phyloP scores from a whole-genome alignment of 2,888 invertebrate species.

The Escarpia spicata region DNA sequence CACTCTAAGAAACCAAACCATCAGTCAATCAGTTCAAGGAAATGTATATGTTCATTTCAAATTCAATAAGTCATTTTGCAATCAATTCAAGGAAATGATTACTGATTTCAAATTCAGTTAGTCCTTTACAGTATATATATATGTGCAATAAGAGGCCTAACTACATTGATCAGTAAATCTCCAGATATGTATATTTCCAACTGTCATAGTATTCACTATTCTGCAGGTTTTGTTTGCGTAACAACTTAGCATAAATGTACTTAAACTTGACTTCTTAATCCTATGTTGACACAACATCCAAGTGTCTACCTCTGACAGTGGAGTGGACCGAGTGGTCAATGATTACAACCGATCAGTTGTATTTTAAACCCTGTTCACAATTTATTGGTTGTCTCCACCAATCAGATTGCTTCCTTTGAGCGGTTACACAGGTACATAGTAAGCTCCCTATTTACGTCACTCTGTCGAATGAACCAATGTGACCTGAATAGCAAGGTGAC shows the following conservation, averaged over 20 bases:
- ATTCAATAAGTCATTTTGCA: background rate
- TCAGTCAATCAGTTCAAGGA: too few species aligned
- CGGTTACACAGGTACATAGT: background rate
- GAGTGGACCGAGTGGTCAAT: too few species aligned
- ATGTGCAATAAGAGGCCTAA: background rate
- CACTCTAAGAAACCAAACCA: too few species aligned
- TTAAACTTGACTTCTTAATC: background rate
- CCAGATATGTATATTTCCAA: background rate
- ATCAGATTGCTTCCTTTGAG: background rate
- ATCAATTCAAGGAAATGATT: too few species aligned
- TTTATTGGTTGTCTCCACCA: background rate
- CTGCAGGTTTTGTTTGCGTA: background rate
- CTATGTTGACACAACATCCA: background rate
- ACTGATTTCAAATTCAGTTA: background rate
- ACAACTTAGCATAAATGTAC: background rate
- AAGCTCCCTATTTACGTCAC: too few species aligned
- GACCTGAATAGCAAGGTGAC: too few species aligned
- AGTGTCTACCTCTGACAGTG: background rate
- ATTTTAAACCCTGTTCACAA: background rate
- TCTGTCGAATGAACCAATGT: too few species aligned
- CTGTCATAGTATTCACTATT: background rate
- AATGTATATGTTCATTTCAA: background rate
- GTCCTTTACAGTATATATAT: background rate
- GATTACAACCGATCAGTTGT: background rate
- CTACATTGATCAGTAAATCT: background rate